Conservation (phyloP, 1,140 invertebrate genomes). For the Cyphomyrmex costatus region DNA sequence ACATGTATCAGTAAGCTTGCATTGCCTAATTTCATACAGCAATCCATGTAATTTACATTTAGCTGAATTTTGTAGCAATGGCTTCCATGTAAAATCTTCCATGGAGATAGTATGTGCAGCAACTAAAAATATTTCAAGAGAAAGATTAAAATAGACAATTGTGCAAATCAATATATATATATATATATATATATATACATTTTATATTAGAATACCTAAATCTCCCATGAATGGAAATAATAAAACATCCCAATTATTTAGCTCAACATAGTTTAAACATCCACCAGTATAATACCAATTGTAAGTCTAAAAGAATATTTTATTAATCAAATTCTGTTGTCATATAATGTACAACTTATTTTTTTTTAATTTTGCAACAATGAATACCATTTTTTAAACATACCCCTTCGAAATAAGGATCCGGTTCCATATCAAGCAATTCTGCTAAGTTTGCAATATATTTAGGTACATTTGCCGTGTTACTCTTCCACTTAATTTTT, state of each 20-base stretch:
- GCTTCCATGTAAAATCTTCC: conserved; percentile 78
- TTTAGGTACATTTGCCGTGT: conserved; percentile 74
- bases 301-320: conserved; percentile 78
- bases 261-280: conserved; percentile 74
- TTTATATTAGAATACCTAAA: conserved; percentile 73
- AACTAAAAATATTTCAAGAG: conserved; percentile 71
- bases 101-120: conserved; percentile 70
- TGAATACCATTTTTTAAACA: conserved; percentile 28
- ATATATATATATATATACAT: conserved; percentile 20
- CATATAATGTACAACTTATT: not conserved
- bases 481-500: conserved; percentile 70
- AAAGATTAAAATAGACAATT: conserved; percentile 25
- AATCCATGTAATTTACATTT: conserved; percentile 76
- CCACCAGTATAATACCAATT: conserved; percentile 86
- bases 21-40: conserved; percentile 79
- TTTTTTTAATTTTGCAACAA: not conserved
- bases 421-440: conserved; percentile 83
- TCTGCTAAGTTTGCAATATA: conserved; percentile 81
- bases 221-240: conserved; percentile 82
- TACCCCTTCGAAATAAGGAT: conserved; percentile 84
- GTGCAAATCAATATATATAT: conserved; percentile 41
- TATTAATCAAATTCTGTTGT: conserved; percentile 19
- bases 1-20: conserved; percentile 71
- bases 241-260: conserved; percentile 77
- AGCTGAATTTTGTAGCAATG: conserved; percentile 75